These are phyloP conservation scores for Bombus confusus DNA, from an alignment of 1,140 invertebrate species.

Conservation along the genomic window DNA sequence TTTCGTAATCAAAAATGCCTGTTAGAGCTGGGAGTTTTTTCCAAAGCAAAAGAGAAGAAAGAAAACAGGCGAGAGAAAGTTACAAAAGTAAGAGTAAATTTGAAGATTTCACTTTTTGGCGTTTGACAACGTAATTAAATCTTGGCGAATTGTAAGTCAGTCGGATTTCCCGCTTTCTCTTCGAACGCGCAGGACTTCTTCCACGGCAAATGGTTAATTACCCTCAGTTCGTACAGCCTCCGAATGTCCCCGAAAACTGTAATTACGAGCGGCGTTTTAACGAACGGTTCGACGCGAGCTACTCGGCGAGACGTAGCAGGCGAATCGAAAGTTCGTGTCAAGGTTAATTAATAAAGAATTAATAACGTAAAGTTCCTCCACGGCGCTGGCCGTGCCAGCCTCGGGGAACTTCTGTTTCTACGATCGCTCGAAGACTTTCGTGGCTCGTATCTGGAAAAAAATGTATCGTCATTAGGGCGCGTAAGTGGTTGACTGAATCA, in stretches of 20 bases:
- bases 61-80: neutral
- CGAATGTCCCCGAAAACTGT: neutral
- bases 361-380: neutral
- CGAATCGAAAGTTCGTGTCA: slow-evolving; percentile 19
- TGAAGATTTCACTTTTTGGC: slow-evolving; percentile 21
- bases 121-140: neutral
- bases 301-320: too few relatives aligned
- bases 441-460: neutral
- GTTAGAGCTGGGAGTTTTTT: too few relatives aligned
- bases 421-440: neutral
- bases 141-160: neutral
- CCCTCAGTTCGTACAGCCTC: neutral
- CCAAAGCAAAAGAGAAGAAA: neutral
- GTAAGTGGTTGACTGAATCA: too few relatives aligned
- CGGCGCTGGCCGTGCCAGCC: neutral
- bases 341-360: slow-evolving; percentile 15
- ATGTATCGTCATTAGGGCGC: too few relatives aligned
- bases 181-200: neutral
- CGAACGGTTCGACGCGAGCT: neutral
- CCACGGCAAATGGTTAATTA: neutral
- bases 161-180: slow-evolving; percentile 6
- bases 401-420: too few relatives aligned
- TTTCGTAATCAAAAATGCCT: too few relatives aligned
- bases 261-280: slow-evolving; percentile 20
- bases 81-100: neutral